These are phyloP conservation scores for Xiphias gladius DNA, from an alignment of 2,113 vertebrate species.

Conservation along the genomic window DNA sequence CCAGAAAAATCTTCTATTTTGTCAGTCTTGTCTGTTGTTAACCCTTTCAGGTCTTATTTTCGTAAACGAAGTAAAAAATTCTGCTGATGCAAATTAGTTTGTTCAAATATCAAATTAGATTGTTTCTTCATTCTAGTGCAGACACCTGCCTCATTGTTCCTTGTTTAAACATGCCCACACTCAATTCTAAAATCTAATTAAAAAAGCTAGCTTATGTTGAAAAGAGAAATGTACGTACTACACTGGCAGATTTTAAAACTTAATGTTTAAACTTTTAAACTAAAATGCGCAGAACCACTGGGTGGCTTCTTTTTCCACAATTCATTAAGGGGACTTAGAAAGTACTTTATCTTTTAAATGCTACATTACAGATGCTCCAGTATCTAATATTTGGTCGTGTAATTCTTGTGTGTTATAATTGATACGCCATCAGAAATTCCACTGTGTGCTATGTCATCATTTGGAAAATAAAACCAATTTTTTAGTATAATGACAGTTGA, in stretches of 20 bases:
- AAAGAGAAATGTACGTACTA: not conserved
- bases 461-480: constrained; percentile 36
- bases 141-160: not conserved
- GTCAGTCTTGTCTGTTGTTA: not conserved
- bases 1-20: not conserved
- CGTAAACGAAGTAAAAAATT: not conserved
- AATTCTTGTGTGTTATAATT: constrained; percentile 23
- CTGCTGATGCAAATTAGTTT: constrained; percentile 11
- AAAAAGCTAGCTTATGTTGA: not conserved
- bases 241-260: not conserved
- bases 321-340: not conserved
- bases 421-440: constrained; percentile 24
- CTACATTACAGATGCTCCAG: not conserved
- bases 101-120: not conserved
- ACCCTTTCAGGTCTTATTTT: not conserved
- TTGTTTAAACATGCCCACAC: not conserved
- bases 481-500: constrained; percentile 37
- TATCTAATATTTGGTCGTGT: not conserved
- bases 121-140: not conserved
- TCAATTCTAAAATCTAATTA: not conserved
- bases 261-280: no score
- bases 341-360: not conserved
- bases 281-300: no score
- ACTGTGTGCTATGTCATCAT: constrained; percentile 5
- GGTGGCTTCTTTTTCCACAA: not conserved